phyloP scores from a whole-genome alignment of 2,888 invertebrate species.

The Cephonodes hylas region DNA sequence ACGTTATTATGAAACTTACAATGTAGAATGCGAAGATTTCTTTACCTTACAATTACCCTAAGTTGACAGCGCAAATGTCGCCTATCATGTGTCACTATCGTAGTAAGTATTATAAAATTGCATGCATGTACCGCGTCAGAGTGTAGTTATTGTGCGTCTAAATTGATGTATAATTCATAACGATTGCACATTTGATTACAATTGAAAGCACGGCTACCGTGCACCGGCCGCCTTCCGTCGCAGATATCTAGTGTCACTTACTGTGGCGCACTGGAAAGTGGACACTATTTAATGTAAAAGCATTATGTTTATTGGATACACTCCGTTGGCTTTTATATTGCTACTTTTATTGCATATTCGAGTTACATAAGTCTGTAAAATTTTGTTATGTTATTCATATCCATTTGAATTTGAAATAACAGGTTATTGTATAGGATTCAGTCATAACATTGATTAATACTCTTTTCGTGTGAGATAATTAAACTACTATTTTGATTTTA shows the following conservation, averaged over 20 bases:
- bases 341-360: not conserved
- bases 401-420: no score
- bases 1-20: not conserved
- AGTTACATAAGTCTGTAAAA: not conserved
- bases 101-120: not conserved
- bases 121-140: conserved; percentile 21
- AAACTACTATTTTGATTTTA: no score
- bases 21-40: not conserved
- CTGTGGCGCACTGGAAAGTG: conserved; percentile 37
- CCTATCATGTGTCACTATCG: conserved; percentile 4
- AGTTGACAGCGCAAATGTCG: not conserved
- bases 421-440: no score
- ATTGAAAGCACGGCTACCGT: conserved; percentile 24
- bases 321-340: not conserved
- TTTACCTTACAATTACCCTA: not conserved
- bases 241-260: not conserved
- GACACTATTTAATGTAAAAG: conserved; percentile 25
- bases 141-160: conserved; percentile 26
- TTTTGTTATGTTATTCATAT: not conserved
- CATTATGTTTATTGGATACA: not conserved
- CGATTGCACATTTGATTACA: conserved; percentile 33
- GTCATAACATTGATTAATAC: no score
- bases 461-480: no score
- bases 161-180: conserved; percentile 42
- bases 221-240: conserved; percentile 30